Evolutionary conservation across 1,140 invertebrate species (phyloP).

Genomic region (Trachelipus rathkii): DNA sequence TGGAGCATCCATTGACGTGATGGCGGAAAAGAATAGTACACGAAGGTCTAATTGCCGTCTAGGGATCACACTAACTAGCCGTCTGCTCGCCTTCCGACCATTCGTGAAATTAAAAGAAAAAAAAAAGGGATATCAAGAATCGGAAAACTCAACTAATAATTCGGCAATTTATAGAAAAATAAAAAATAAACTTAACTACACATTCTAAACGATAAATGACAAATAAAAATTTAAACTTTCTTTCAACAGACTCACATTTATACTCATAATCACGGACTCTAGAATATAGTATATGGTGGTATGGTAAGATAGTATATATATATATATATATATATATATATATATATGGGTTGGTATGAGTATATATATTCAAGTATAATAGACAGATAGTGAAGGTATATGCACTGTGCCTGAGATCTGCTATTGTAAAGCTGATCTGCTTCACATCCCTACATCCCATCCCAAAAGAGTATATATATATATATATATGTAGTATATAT

Average conservation of each 20-base stretch:
- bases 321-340: conserved; percentile 13
- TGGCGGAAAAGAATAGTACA: not conserved
- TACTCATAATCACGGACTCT: not conserved
- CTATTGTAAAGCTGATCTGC: too few relatives aligned
- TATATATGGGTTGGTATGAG: not conserved
- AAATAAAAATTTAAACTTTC: conserved; percentile 9
- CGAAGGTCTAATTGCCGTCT: conserved; percentile 2
- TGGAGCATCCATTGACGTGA: conserved; percentile 7
- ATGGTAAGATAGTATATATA: too few relatives aligned
- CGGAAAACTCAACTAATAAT: conserved; percentile 1
- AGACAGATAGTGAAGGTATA: too few relatives aligned
- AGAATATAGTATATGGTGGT: too few relatives aligned
- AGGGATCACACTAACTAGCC: conserved; percentile 8
- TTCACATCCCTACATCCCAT: too few relatives aligned
- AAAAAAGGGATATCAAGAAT: not conserved
- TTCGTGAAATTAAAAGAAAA: conserved; percentile 13
- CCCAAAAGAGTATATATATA: conserved; percentile 15
- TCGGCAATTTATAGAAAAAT: not conserved
- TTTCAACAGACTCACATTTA: not conserved
- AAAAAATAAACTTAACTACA: conserved; percentile 1
- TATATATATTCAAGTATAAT: too few relatives aligned
- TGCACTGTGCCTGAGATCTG: too few relatives aligned
- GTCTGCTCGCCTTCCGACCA: not conserved
- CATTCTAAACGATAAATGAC: conserved; percentile 4
- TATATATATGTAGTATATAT: conserved; percentile 12